Base-by-base conservation (phyloP, 2,888 invertebrate species). In the Andricus quercusramuli region DNA sequence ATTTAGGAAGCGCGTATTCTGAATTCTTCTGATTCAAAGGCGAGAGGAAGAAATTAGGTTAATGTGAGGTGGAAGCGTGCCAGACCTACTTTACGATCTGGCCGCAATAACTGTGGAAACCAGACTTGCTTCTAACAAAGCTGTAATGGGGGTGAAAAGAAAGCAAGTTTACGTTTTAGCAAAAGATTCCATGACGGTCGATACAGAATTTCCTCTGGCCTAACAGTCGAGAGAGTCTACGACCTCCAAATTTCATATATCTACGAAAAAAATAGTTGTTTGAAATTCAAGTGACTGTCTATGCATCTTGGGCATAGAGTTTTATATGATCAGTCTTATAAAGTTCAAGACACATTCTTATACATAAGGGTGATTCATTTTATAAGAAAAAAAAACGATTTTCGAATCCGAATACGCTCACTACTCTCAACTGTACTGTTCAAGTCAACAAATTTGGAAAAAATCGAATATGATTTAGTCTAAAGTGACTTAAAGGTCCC, bases 51-150 rank as follows among this genome's bases (percentile, higher is more conserved):
- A 88, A 90, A 90, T 89, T 90, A 86, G 90, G 90, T 90, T 90
- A 89, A 90, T 89, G 87, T 84, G 87, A 86, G 25, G 88, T 90
- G 90, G 88, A 89, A 88, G 88, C 87, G 86, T 89, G 90, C 89
- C 90, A 90, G 88, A 87, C 84, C 82, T 85, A 84, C 81, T 86
- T 86, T 59, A 79, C 41, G 15, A 68, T 68, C n/a, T 68, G 25
- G 66, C 41, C 37, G 66, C 66, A 44, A 68, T 68, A 68, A 47
- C 68, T 68, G 47, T 44, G 22, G 25, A 76, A 68, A 85, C 83
- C 80, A 64, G 70, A 41, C 77, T 67, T 83, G 37, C 17, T 22
- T 68, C 79, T 77, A 77, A 70, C 51, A 68, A 62, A 62, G 62
- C 74, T 68, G 37, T 37, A 37, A 9, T 37, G 37, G 47, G 47